Evolutionary conservation across 2,113 vertebrate species (phyloP), one percentile per base, ranked within the genome.

Genomic region (Salvelinus fontinalis): DNA sequence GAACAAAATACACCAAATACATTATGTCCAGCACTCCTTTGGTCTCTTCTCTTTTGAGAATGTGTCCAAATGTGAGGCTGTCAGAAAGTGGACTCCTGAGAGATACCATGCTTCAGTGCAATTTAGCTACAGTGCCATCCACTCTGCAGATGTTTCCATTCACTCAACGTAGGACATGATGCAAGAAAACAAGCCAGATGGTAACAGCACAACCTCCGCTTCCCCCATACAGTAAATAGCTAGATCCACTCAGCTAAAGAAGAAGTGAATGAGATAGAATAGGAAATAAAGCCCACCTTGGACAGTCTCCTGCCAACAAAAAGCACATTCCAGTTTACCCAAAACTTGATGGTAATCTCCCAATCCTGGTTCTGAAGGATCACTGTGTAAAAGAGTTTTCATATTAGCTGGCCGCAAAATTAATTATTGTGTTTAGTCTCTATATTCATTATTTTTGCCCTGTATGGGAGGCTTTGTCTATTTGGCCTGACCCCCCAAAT

Each of bases 61-160:
- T 27, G 11, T 29, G 65, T 67, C 4, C 65, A 67, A 4, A 26
- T 26, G 26, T 11, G 26, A 13, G 13, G 13, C 26, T 66, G 64
- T 14, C 64, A 27, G 24, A 27, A 24, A 29, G 26, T 24, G 26
- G 4, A 26, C 26, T 16, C 14, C 24, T 31, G 7, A 68, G 29
- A 68, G 31, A 39, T 44, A 22, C 5, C 4, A 68, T 34, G 27
- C 27, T 70, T 39, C 54, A 73, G 68, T 83, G 69, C 54, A 74
- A 57, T 62, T 77, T 11, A 74, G 83, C 72, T 73, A 71, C 70
- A 68, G 54, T 60, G 24, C 68, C 71, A 67, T 81, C 54, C 59
- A 71, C 44, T 75, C 44, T 65, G 66, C 75, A 80, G 78, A 84
- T 74, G 76, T 81, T 73, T 57, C 71, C 72, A 75, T 86, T 71